Conservation (phyloP, 2,888 invertebrate genomes). For the Eupeodes luniger region DNA sequence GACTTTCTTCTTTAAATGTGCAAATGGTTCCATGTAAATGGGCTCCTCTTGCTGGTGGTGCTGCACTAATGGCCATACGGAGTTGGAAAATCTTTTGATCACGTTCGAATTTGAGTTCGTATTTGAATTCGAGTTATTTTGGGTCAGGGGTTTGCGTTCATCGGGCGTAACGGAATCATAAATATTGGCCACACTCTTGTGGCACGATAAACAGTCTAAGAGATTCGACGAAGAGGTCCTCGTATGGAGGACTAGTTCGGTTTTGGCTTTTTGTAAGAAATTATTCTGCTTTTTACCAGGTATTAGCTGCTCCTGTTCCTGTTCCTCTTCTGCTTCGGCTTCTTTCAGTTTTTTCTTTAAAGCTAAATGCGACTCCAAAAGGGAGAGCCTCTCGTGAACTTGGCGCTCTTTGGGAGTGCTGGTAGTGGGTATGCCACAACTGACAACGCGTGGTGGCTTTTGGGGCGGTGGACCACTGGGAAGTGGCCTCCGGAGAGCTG, state of each 20-base stretch:
- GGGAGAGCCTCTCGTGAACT: conserved; percentile 77
- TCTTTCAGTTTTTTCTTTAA: conserved; percentile 77
- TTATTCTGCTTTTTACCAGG: conserved; percentile 18
- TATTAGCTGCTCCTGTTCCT: conserved; percentile 69
- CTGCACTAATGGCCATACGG: conserved; percentile 43
- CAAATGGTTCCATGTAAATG: conserved; percentile 79
- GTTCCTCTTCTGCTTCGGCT: conserved; percentile 11
- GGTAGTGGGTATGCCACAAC: conserved; percentile 41
- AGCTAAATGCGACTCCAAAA: conserved; percentile 78
- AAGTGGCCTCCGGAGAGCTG: conserved; percentile 88
- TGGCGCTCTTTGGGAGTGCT: conserved; percentile 62
- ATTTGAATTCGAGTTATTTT: conserved; percentile 45
- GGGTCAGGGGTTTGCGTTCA: conserved; percentile 69
- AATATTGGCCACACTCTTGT: conserved; percentile 75
- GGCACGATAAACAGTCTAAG: conserved; percentile 77
- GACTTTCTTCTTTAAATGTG: conserved; percentile 77
- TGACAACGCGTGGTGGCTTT: conserved; percentile 87
- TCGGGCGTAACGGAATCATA: conserved; percentile 77
- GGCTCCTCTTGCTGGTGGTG: conserved; percentile 68
- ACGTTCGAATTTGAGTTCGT: conserved; percentile 29
- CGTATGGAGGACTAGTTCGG: conserved; percentile 76
- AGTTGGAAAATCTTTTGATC: conserved; percentile 60
- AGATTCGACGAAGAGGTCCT: conserved; percentile 71
- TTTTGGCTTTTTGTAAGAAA: conserved; percentile 77
- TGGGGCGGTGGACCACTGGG: conserved; percentile 90